Evolutionary conservation across 2,888 invertebrate genomes (phyloP).

Genomic region (Alcis repandata): DNA sequence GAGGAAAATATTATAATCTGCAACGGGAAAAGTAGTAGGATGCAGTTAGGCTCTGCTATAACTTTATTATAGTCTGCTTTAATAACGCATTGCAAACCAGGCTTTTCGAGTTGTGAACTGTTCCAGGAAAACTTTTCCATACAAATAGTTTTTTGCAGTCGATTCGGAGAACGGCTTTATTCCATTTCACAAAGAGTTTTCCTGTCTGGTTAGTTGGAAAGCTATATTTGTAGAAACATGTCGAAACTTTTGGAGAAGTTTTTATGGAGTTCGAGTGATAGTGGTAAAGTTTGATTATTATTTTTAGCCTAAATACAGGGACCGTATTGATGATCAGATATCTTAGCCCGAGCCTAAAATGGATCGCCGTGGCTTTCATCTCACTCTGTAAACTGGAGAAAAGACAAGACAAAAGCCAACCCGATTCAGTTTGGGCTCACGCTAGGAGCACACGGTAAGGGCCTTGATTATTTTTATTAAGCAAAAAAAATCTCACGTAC

Average conservation of each 20-base stretch:
- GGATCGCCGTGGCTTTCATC: no score
- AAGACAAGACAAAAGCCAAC: no score
- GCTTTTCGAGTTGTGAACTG: conserved; percentile 7
- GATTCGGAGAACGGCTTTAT: conserved; percentile 26
- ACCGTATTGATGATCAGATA: no score
- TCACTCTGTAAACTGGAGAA: no score
- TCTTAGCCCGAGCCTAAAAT: no score
- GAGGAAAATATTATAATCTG: background rate
- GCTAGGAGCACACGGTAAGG: no score
- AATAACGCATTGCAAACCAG: background rate
- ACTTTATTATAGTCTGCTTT: no score
- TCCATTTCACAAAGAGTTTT: conserved; percentile 23
- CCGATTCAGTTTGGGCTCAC: no score
- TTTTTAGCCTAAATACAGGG: no score
- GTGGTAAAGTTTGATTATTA: no score
- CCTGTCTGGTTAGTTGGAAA: conserved; percentile 23
- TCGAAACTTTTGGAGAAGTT: background rate
- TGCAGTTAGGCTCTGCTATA: background rate
- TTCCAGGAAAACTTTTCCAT: conserved; percentile 36
- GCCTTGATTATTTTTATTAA: background rate
- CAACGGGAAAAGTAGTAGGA: background rate
- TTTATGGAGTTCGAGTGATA: background rate
- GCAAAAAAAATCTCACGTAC: conserved; percentile 54
- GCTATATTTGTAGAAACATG: background rate
- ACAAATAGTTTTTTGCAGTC: conserved; percentile 28